Percentiles rank a stretch among this genome's conserved stretches.
These are phyloP conservation scores for Anthoscopus minutus DNA, from an alignment of 2,113 vertebrate genomes.

Conservation along the genomic window DNA sequence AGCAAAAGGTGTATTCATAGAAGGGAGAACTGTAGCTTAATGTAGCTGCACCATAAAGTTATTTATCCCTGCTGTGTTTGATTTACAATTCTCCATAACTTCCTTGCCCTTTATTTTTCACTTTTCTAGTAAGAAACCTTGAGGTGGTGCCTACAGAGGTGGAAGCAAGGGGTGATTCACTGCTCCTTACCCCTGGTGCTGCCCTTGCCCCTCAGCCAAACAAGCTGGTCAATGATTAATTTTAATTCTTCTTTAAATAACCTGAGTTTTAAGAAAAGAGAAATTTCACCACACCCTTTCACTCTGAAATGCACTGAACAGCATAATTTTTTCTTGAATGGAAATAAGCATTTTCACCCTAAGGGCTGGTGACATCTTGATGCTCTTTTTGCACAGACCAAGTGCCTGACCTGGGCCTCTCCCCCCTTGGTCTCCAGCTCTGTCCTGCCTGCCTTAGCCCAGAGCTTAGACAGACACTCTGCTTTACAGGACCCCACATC, in stretches of 20 bases:
- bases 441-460: neutral
- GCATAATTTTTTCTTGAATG: neutral
- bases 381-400: neutral
- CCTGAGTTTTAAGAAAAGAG: neutral
- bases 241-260: neutral
- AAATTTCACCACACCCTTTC: neutral
- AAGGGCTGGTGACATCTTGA: neutral
- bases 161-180: neutral
- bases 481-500: neutral
- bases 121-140: neutral
- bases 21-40: neutral
- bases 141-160: neutral
- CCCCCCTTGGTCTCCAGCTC: neutral
- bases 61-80: neutral
- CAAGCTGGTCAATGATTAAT: neutral
- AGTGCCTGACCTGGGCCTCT: neutral
- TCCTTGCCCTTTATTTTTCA: neutral
- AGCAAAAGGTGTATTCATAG: neutral
- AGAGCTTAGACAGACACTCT: neutral
- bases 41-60: neutral
- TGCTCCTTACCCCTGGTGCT: fast-evolving
- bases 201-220: neutral
- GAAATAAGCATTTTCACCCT: neutral
- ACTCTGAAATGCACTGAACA: neutral
- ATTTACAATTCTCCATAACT: neutral